Evolutionary conservation across 1,140 invertebrate species (phyloP), one percentile per base, ranked within the genome.

Genomic region (Phortica variegata): DNA sequence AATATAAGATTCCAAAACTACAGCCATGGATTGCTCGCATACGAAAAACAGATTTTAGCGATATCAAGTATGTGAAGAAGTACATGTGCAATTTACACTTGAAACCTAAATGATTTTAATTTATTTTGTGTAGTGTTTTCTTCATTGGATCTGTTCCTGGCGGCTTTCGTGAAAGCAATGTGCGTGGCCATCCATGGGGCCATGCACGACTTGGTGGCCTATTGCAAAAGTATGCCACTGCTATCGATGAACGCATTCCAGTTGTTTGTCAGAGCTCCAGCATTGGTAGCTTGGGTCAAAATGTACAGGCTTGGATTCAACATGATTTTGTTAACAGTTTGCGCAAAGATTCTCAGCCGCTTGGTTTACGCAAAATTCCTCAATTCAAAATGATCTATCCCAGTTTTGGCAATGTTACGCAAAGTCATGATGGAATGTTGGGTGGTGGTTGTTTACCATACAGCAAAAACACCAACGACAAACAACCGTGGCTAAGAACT

Each of bases 361-460:
- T 73, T 12, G 71, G 69, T 2, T 44, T 66, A 9, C 61, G 66
- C 2, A 56, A 68, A 32, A 36, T 76, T 45, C 73, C 74, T 2
- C 41, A 49, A 2, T 73, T 76, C 12, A 76, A 76, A 44, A 68
- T 76, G 61, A 75, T 76, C 31, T 95, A 87, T 78, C 91, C 91
- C 0, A 83, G 66, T 79, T 48, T 79, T 84, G 41, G 88, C 2
- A 91, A 97, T 79, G 92, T 97, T 2, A 81, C 84, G 20, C 77
- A 79, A 7, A 93, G 91, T 61, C 85, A 90, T 63, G 93, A 96
- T 77, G 91, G 89, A 2, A 83, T 88, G 46, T 75, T 84, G 26
- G 92, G 90, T 10, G 92, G 92, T 9, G 87, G 87, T 1, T 95
- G 91, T 73, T 77, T 98, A n/a, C 94, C 94, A 0, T 98, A 98